Conservation (phyloP, 2,888 invertebrate species). For the Eupithecia subumbrata region DNA sequence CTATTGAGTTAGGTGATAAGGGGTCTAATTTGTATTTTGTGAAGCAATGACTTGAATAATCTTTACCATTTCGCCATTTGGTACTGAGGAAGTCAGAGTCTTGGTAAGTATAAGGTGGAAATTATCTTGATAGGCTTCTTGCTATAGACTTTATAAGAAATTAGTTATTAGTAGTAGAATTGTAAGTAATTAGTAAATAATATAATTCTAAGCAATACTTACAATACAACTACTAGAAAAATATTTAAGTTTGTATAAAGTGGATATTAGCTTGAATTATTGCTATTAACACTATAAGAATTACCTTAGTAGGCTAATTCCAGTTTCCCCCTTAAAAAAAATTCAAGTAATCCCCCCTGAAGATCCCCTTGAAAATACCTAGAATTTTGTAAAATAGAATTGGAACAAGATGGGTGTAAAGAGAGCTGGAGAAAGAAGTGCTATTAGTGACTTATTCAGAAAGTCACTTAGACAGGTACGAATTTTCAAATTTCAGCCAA, state of each 20-base stretch:
- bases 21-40: slow-evolving; percentile 51
- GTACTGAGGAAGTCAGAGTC: not conserved
- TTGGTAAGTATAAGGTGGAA: not conserved
- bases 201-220: not conserved
- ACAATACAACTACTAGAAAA: not conserved
- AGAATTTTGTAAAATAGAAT: too few species aligned
- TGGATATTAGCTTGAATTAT: not conserved
- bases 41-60: not conserved
- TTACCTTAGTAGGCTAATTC: too few species aligned
- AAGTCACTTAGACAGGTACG: not conserved
- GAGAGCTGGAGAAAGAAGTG: too few species aligned
- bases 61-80: not conserved
- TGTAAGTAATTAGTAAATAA: too few species aligned
- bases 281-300: not conserved
- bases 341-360: too few species aligned
- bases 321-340: too few species aligned
- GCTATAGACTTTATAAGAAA: not conserved
- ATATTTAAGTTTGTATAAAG: not conserved
- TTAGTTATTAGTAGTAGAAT: not conserved
- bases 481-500: not conserved
- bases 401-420: too few species aligned
- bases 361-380: too few species aligned
- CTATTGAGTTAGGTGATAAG: slow-evolving; percentile 52
- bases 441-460: too few species aligned
- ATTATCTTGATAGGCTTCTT: not conserved